Base-by-base conservation (phyloP, 2,797 vertebrate genomes). In the Gymnopithys bicolor region DNA sequence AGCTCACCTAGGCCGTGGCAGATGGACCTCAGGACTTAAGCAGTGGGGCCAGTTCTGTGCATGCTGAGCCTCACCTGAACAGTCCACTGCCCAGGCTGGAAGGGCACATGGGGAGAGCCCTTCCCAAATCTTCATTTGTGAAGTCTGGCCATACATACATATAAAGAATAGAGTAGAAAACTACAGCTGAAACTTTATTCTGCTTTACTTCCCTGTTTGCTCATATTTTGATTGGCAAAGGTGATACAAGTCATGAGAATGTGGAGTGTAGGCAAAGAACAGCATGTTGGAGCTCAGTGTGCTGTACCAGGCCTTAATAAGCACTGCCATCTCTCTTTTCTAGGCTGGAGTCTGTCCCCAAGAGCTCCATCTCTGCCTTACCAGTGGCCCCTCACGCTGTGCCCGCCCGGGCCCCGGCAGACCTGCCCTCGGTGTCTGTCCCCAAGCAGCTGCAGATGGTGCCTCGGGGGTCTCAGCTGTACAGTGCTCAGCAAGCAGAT, bases 361-460 rank as follows among this genome's bases (percentile, higher is more conserved):
- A 99, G 98, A 96, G 95, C 82, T 95, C 97, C 70, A 97, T 98
- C 75, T 95, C 98, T 86, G 97, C 98, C 62, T 98, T 99, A 97
- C 96, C 98, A 48, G 97, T 99, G 92, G 98, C 98, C 70, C 98
- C 98, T 60, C 99, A 99, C 87, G 96, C 97, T 64, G 97, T 99
- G 96, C 93, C 98, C 68, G 46, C 98, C 60, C 98, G 99, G 80
- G 98, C 98, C 23, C 97, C 98, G 39, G 30, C 97, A 53, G 99
- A 99, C 83, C 98, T 99, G 96, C 98, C 99, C 80, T 96, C 98
- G 1, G 97, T 99, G 94, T 97, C 98, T 48, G 97, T 98, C 89
- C 96, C 98, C 87, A 99, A 99, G 96, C 99, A 99, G 89, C 97
- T 99, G 95, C 97, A 98, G 19, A 98, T 98, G 94, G 98, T 99